These are phyloP conservation scores for Octopus sinensis DNA, from an alignment of 1,140 invertebrate genomes.

Conservation along the genomic window DNA sequence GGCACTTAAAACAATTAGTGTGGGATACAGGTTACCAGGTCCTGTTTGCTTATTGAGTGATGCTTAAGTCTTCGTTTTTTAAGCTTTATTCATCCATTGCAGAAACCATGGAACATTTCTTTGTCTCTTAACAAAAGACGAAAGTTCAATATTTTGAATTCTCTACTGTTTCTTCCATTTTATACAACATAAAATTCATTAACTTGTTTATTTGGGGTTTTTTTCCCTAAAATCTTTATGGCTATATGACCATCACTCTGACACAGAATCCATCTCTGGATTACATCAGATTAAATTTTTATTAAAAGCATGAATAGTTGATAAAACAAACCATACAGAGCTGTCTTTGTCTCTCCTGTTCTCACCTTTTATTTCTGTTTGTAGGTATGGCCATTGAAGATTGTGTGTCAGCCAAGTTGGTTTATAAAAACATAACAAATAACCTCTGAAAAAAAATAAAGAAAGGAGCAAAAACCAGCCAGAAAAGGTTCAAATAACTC, in stretches of 20 bases:
- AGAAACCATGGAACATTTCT: no score
- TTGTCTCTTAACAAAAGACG: no score
- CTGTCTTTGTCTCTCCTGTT: not conserved
- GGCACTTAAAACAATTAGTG: no score
- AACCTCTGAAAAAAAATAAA: no score
- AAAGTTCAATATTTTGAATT: no score
- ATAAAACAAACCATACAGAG: not conserved
- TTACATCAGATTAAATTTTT: not conserved
- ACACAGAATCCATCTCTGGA: not conserved
- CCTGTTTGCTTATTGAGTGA: no score
- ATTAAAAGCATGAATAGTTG: not conserved
- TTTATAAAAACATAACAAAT: slow-evolving; percentile 25
- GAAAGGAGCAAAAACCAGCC: no score
- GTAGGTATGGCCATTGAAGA: slow-evolving; percentile 62
- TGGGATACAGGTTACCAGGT: no score
- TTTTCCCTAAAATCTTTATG: not conserved
- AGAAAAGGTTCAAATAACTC: no score
- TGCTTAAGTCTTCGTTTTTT: no score
- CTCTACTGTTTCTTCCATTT: no score
- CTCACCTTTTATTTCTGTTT: slow-evolving; percentile 30
- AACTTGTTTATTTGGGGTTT: not conserved
- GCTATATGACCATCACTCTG: not conserved
- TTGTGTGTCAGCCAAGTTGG: slow-evolving; percentile 57
- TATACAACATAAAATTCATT: not conserved
- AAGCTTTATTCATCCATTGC: no score